Evolutionary conservation across 2,797 vertebrate genomes (phyloP).

Genomic region (Coranthus polyacanthus): DNA sequence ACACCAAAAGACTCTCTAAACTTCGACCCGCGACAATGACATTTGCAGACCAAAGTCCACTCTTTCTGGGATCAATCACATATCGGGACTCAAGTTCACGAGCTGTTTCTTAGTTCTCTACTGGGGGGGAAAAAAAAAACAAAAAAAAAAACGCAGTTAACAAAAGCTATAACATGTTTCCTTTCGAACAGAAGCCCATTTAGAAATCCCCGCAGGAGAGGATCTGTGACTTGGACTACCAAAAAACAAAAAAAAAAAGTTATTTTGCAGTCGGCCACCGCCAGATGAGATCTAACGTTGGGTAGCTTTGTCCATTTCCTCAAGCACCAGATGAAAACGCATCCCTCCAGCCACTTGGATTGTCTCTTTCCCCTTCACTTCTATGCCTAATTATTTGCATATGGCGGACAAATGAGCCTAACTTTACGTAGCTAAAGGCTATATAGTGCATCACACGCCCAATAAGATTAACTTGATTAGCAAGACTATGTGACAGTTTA

Average conservation of each 20-base stretch:
- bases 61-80: slow-evolving; percentile 51
- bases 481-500: slow-evolving; percentile 67
- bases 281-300: not conserved
- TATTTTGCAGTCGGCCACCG: slow-evolving; percentile 21
- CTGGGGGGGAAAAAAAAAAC: too few species aligned
- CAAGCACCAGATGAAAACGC: not conserved
- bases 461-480: slow-evolving; percentile 78
- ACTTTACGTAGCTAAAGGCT: slow-evolving; percentile 48
- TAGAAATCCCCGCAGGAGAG: not conserved
- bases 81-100: slow-evolving; percentile 1
- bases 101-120: not conserved
- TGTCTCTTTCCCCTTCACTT: slow-evolving; percentile 6
- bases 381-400: not conserved
- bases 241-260: slow-evolving; percentile 50
- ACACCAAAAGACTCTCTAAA: slow-evolving; percentile 10
- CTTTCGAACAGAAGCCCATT: not conserved
- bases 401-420: slow-evolving; percentile 35
- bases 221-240: slow-evolving; percentile 1
- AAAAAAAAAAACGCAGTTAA: not conserved
- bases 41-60: slow-evolving; percentile 44
- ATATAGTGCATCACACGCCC: slow-evolving; percentile 42
- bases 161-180: rapidly evolving
- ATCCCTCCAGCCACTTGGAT: not conserved
- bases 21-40: slow-evolving; percentile 45
- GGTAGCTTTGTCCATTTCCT: slow-evolving; percentile 8